These are phyloP conservation scores for Trematomus loennbergii DNA, from an alignment of 2,113 vertebrate genomes.

Conservation along the genomic window DNA sequence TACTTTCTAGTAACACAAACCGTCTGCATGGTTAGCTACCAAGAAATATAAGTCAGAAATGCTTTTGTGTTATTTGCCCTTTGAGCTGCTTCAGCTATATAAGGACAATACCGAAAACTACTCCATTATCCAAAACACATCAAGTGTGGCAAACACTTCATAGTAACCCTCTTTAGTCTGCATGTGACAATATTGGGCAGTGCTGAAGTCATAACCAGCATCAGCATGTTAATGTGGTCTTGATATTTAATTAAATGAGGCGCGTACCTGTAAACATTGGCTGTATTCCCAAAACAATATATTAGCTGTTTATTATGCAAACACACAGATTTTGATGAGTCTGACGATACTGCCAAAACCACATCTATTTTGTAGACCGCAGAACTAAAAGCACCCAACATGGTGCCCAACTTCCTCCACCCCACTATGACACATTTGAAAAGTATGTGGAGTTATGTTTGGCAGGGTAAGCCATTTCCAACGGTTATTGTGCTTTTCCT, in stretches of 20 bases:
- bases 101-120: background rate
- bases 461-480: slow-evolving; percentile 55
- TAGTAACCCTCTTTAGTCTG: background rate
- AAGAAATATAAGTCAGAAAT: background rate
- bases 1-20: background rate
- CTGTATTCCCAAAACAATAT: slow-evolving; percentile 3
- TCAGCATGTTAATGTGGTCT: background rate
- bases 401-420: slow-evolving; percentile 9
- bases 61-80: background rate
- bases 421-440: slow-evolving; percentile 51
- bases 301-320: slow-evolving; percentile 1
- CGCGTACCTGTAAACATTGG: background rate
- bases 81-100: background rate
- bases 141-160: background rate
- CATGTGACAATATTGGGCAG: background rate
- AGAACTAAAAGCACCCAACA: slow-evolving; percentile 11
- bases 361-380: background rate
- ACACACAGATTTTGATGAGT: background rate
- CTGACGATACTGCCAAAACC: background rate
- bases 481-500: slow-evolving; percentile 57
- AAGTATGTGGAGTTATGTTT: slow-evolving; percentile 58
- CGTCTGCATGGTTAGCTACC: background rate
- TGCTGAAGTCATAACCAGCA: slow-evolving; percentile 3
- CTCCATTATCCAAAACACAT: background rate
- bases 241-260: background rate